These are phyloP conservation scores for Premnoplex brunnescens DNA, from an alignment of 2,797 vertebrate genomes.

Conservation along the genomic window DNA sequence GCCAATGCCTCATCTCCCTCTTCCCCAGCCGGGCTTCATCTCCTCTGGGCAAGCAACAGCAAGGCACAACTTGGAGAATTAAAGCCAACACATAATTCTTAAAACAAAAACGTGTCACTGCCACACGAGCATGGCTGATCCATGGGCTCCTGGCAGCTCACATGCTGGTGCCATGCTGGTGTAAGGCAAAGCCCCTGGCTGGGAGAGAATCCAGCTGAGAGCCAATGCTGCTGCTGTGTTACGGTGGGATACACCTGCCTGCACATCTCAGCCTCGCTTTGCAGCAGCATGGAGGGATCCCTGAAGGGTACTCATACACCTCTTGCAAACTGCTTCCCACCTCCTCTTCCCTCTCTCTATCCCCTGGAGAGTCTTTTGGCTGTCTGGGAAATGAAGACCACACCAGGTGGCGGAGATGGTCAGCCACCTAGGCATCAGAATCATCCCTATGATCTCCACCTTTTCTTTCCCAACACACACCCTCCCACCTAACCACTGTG, in stretches of 20 bases:
- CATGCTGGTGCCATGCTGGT: neutral
- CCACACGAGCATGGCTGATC: rapidly evolving
- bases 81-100: neutral
- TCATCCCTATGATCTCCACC: neutral
- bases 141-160: neutral
- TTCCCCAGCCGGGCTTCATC: neutral
- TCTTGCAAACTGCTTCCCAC: neutral
- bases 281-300: neutral
- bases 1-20: neutral
- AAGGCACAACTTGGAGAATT: neutral
- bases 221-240: rapidly evolving
- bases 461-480: neutral
- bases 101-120: neutral
- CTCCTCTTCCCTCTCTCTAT: neutral
- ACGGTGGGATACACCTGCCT: neutral
- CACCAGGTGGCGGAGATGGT: neutral
- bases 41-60: neutral
- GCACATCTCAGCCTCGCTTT: neutral
- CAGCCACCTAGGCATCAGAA: neutral
- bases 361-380: neutral
- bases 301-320: neutral
- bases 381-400: neutral
- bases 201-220: neutral
- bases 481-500: neutral
- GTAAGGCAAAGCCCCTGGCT: neutral